These are phyloP conservation scores for Bombus huntii DNA, from an alignment of 1,140 invertebrate genomes.

Conservation along the genomic window DNA sequence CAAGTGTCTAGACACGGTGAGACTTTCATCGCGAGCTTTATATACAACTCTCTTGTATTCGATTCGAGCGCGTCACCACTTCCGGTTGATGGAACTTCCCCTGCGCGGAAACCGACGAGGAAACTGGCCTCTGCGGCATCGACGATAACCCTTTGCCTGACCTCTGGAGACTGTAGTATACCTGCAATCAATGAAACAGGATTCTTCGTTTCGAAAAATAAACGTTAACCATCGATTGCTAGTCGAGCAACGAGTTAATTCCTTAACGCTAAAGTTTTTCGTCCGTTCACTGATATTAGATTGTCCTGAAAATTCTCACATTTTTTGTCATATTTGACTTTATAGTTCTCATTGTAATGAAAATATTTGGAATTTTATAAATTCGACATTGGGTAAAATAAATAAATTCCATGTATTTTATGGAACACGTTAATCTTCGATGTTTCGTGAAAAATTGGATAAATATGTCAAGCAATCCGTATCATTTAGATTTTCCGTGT, in stretches of 20 bases:
- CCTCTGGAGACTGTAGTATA: slow-evolving; percentile 87
- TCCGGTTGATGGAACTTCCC: slow-evolving; percentile 86
- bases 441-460: neutral
- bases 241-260: neutral
- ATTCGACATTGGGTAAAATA: too few species aligned
- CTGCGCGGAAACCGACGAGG: slow-evolving; percentile 76
- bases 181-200: slow-evolving; percentile 77
- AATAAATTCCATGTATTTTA: too few species aligned
- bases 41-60: slow-evolving; percentile 94
- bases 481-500: too few species aligned
- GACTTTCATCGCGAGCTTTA: slow-evolving; percentile 79
- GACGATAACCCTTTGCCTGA: slow-evolving; percentile 84
- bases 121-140: slow-evolving; percentile 76
- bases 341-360: too few species aligned
- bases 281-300: accelerated
- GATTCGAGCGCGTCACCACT: slow-evolving; percentile 91
- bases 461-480: too few species aligned
- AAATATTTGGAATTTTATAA: too few species aligned
- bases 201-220: neutral
- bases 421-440: too few species aligned
- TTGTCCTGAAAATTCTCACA: too few species aligned
- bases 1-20: slow-evolving; percentile 21
- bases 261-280: too few species aligned
- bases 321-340: too few species aligned
- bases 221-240: neutral